phyloP scores from a whole-genome alignment of 2,113 vertebrate genomes.

The Xiphias gladius region DNA sequence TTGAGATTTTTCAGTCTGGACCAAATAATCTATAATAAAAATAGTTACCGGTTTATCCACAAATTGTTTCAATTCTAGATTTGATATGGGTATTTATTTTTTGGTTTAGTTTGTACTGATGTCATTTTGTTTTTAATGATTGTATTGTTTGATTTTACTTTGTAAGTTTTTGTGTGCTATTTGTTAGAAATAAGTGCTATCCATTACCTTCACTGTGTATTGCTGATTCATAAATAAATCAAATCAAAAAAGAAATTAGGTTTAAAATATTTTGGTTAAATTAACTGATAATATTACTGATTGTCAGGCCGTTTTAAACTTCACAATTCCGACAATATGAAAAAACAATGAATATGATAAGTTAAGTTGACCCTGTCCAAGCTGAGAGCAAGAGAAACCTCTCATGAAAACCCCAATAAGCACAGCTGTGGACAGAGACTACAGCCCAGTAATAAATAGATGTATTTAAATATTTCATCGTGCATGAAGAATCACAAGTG shows the following conservation, averaged over 20 bases:
- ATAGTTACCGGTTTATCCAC: too few relatives aligned
- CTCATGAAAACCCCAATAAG: neutral
- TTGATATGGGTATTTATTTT: too few relatives aligned
- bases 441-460: neutral
- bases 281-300: neutral
- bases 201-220: too few relatives aligned
- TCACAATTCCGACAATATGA: neutral
- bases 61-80: too few relatives aligned
- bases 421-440: slow-evolving; percentile 2
- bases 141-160: too few relatives aligned
- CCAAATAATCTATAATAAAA: too few relatives aligned
- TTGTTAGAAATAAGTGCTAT: too few relatives aligned
- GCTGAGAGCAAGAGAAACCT: neutral
- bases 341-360: slow-evolving; percentile 1
- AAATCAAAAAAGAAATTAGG: neutral
- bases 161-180: too few relatives aligned
- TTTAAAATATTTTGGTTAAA: neutral
- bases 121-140: too few relatives aligned
- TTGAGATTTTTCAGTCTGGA: too few relatives aligned
- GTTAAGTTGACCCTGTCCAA: neutral
- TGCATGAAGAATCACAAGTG: slow-evolving; percentile 23
- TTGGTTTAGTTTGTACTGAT: too few relatives aligned
- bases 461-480: slow-evolving; percentile 15
- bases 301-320: too few relatives aligned
- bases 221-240: neutral